Conservation (phyloP, 2,113 vertebrate genomes). For the Panthera leo region DNA sequence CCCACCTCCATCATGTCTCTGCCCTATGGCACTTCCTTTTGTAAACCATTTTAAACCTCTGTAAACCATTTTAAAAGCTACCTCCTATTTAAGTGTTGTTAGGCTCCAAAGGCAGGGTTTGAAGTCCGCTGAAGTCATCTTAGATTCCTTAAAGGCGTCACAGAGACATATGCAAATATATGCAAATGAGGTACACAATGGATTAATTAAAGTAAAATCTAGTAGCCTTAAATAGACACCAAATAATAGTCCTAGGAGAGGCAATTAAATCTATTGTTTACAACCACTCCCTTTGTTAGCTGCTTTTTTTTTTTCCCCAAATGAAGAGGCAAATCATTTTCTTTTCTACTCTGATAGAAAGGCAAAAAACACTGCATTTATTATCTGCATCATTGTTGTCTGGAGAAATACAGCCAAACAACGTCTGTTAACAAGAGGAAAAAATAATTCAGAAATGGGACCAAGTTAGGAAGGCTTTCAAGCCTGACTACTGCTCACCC, state of each 20-base stretch:
- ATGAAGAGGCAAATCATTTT: constrained; percentile 61
- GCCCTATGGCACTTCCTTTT: neutral
- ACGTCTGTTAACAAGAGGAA: neutral
- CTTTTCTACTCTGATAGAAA: constrained; percentile 50
- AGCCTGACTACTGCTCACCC: neutral
- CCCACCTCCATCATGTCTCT: neutral
- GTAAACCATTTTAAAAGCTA: neutral
- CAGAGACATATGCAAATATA: constrained; percentile 58
- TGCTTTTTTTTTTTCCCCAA: neutral
- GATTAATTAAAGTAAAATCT: constrained; percentile 70
- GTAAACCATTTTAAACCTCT: neutral
- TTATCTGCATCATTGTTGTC: neutral
- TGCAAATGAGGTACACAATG: constrained; percentile 35
- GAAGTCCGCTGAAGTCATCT: constrained; percentile 23
- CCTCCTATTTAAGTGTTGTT: neutral
- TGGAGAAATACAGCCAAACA: neutral
- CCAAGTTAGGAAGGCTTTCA: neutral
- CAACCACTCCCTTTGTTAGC: constrained; percentile 48
- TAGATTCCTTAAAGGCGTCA: constrained; percentile 17
- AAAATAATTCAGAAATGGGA: neutral
- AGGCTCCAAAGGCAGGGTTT: neutral
- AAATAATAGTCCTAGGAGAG: constrained; percentile 64
- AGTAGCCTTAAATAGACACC: constrained; percentile 67
- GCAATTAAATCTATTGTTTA: constrained; percentile 73
- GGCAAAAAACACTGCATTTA: neutral